These are phyloP conservation scores for Lepus townsendii DNA, from an alignment of 2,797 vertebrate genomes.

Conservation along the genomic window DNA sequence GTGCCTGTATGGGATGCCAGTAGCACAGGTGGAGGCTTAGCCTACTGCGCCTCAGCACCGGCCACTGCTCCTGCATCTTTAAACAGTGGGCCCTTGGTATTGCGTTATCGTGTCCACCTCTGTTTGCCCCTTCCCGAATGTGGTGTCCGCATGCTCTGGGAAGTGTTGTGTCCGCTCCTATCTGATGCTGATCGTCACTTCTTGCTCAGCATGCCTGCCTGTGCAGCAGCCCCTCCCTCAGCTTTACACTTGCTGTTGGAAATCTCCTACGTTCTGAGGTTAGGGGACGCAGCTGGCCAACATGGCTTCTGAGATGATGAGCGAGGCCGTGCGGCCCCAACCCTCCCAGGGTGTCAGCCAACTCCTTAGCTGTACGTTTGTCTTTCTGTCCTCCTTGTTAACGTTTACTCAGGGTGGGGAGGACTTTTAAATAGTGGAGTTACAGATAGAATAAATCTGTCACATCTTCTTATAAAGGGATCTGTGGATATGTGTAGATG, in stretches of 20 bases:
- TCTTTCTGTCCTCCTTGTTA: neutral
- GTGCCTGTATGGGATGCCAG: no score
- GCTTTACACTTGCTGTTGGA: neutral
- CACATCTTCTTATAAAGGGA: neutral
- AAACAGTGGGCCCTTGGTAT: neutral
- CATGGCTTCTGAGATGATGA: neutral
- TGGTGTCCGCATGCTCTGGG: no score
- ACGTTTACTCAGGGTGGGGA: neutral
- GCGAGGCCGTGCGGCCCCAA: neutral
- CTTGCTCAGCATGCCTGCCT: neutral
- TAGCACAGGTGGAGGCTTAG: no score
- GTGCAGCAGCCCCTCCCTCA: no score
- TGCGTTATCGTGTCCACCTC: neutral
- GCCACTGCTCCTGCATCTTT: no score
- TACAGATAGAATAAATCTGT: neutral
- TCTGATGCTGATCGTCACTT: neutral
- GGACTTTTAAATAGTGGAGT: constrained; percentile 2
- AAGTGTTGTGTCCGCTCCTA: neutral
- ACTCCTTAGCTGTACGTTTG: neutral
- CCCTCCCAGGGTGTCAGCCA: fast-evolving
- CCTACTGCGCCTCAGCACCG: no score
- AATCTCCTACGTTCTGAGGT: neutral
- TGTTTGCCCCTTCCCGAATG: fast-evolving
- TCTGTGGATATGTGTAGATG: neutral
- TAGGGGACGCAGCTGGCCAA: neutral